A percentile compares a stretch with the other conserved stretches of the same genome.
Conservation (phyloP, 2,113 vertebrate genomes). For the Elaphurus davidianus region DNA sequence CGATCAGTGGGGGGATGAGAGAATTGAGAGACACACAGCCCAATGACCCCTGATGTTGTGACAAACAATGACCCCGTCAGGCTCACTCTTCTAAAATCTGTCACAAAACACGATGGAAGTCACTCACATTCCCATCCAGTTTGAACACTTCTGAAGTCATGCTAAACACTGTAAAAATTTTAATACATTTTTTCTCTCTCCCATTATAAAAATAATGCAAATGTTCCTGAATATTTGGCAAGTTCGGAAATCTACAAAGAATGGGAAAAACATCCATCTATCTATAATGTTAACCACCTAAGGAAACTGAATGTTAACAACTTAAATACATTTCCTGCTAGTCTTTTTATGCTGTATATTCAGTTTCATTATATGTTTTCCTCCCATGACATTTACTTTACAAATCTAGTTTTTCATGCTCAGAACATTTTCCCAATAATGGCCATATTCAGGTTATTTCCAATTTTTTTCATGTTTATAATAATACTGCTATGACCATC, state of each 20-base stretch:
- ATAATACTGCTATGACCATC: background rate
- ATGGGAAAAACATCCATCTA: background rate
- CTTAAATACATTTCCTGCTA: background rate
- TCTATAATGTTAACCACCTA: background rate
- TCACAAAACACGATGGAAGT: background rate
- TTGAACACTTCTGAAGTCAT: background rate
- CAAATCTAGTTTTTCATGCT: slow-evolving; percentile 17
- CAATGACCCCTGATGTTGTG: background rate
- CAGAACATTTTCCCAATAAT: background rate
- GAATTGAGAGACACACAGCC: slow-evolving; percentile 31
- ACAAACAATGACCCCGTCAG: background rate
- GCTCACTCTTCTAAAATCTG: slow-evolving; percentile 25
- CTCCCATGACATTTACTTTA: background rate
- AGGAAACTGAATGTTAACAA: background rate
- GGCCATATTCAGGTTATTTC: background rate
- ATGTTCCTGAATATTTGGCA: background rate
- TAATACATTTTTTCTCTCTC: background rate
- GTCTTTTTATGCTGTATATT: background rate
- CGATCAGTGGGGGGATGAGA: background rate
- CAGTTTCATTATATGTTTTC: background rate
- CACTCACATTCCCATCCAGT: background rate
- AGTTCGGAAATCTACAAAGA: background rate
- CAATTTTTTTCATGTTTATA: background rate
- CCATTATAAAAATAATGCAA: background rate
- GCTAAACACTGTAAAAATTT: background rate